Percentiles rank a stretch among this genome's conserved stretches.
Conservation (phyloP, 2,888 invertebrate genomes). For the Cheiracanthium punctorium region DNA sequence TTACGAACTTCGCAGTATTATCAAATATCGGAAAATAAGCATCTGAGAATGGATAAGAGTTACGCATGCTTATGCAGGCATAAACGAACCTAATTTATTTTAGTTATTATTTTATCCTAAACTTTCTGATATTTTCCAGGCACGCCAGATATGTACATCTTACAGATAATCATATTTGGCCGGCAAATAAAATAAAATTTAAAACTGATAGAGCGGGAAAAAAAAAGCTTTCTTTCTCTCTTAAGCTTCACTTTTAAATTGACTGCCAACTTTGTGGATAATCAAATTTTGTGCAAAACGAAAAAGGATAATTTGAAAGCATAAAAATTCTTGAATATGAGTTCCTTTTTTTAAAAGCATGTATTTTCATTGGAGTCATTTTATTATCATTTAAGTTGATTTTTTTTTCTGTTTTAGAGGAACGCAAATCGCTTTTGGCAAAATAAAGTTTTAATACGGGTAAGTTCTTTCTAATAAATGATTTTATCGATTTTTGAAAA, state of each 20-base stretch:
- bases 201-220: neutral
- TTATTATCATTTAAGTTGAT: neutral
- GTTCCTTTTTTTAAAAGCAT: neutral
- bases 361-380: neutral
- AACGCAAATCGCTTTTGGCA: too few species aligned
- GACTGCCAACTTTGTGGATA: neutral
- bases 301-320: neutral
- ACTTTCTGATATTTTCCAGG: constrained; percentile 3
- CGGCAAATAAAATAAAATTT: neutral
- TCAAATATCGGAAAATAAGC: too few species aligned
- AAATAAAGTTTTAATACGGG: too few species aligned
- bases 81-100: neutral
- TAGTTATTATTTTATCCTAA: neutral
- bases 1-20: too few species aligned
- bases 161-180: neutral
- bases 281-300: neutral
- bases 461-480: too few species aligned
- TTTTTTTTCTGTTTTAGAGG: neutral
- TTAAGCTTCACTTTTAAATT: constrained; percentile 8
- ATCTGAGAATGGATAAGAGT: too few species aligned
- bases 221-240: neutral
- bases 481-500: too few species aligned
- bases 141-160: neutral
- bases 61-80: too few species aligned
- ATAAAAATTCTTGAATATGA: neutral